Evolutionary conservation across 2,113 vertebrate species (phyloP).

Genomic region (Brienomyrus brachyistius): DNA sequence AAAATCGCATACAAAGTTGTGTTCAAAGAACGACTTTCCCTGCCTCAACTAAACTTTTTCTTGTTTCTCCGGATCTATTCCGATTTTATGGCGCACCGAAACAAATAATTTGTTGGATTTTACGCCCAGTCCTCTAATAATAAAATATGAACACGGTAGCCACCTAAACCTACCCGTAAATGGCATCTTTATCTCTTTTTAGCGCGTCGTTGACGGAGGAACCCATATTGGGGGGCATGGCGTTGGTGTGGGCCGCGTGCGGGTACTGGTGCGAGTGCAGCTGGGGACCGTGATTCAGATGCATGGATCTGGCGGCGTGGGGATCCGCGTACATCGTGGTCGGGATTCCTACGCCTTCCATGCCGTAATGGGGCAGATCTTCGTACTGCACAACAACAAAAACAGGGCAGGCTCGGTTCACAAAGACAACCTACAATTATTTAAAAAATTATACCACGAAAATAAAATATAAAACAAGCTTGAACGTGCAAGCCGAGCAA

Average conservation of each 20-base stretch:
- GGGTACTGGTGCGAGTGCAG: slow-evolving; percentile 95
- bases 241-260: slow-evolving; percentile 90
- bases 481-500: not conserved
- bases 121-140: not conserved
- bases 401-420: slow-evolving; percentile 24
- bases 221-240: slow-evolving; percentile 93
- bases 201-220: slow-evolving; percentile 96
- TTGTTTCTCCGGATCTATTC: not conserved
- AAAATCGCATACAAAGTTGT: not conserved
- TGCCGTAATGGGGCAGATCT: slow-evolving; percentile 97
- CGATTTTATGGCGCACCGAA: not conserved
- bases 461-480: slow-evolving; percentile 1
- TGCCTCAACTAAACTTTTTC: not conserved
- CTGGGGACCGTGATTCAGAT: slow-evolving; percentile 95
- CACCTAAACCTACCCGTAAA: slow-evolving; percentile 86
- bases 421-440: not conserved
- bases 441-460: not conserved
- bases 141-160: slow-evolving; percentile 18
- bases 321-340: slow-evolving; percentile 97
- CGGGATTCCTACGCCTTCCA: slow-evolving; percentile 97
- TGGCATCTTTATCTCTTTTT: slow-evolving; percentile 99
- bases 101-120: not conserved
- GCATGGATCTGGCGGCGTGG: slow-evolving; percentile 92
- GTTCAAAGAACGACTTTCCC: not conserved
- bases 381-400: slow-evolving; percentile 85